phyloP scores from a whole-genome alignment of 2,113 vertebrate species.

The Scopus umbretta region DNA sequence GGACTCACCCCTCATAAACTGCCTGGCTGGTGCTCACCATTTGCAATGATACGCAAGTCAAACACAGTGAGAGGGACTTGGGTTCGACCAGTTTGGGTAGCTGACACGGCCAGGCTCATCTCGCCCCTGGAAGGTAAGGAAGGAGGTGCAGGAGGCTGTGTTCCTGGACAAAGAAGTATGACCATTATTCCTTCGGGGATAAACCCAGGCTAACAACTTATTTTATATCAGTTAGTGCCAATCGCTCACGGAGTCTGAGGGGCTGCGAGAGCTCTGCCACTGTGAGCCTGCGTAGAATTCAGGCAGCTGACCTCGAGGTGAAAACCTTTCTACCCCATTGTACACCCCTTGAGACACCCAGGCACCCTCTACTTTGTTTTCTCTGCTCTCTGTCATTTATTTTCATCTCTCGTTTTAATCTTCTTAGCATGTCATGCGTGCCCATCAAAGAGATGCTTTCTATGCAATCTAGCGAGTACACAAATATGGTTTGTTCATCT shows the following conservation, averaged over 20 bases:
- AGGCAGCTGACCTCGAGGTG: neutral
- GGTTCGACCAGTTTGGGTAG: neutral
- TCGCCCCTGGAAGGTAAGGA: neutral
- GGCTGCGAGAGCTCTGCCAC: neutral
- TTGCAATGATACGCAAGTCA: no score
- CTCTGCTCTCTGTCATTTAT: neutral
- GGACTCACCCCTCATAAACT: neutral
- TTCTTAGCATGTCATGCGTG: neutral
- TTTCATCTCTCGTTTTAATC: conserved; percentile 4
- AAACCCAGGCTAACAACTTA: neutral
- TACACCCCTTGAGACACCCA: neutral
- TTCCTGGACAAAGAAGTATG: neutral
- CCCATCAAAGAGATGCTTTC: neutral
- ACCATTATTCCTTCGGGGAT: neutral
- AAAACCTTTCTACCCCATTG: neutral
- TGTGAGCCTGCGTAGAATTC: neutral
- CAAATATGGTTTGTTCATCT: neutral
- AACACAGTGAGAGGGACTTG: neutral
- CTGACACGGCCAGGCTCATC: neutral
- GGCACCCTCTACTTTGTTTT: neutral
- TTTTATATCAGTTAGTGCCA: neutral
- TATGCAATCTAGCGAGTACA: neutral
- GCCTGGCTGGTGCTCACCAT: neutral
- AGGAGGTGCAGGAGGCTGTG: accelerated
- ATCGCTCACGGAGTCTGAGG: neutral